Conservation (phyloP, 1,140 invertebrate species). For the Rhopalosiphum padi region DNA sequence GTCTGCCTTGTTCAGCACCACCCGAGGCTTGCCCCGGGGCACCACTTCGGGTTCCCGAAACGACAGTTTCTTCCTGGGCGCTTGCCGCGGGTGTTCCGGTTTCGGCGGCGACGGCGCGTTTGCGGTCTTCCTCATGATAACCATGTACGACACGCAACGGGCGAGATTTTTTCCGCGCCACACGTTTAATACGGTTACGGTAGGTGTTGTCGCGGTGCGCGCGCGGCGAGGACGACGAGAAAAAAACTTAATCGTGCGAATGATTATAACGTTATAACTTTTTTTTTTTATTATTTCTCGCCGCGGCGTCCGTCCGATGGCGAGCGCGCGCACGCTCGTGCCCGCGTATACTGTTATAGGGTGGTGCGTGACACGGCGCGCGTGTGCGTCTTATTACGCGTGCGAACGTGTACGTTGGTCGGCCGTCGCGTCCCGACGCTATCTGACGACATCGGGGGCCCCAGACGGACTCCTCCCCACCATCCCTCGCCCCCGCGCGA, state of each 20-base stretch:
- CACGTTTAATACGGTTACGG: neutral
- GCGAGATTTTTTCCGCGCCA: neutral
- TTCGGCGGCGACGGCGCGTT: constrained; percentile 58
- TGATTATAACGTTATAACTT: neutral
- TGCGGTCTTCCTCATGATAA: constrained; percentile 2
- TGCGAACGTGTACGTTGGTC: constrained; percentile 31
- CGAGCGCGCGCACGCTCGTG: neutral
- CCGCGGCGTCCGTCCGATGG: too few species aligned
- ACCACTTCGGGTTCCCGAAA: constrained; percentile 85
- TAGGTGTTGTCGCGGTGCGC: neutral
- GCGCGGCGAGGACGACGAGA: neutral
- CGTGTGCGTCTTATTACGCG: neutral
- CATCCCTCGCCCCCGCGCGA: neutral
- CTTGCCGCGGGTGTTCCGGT: constrained; percentile 64
- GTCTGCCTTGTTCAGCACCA: constrained; percentile 61
- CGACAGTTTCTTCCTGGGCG: constrained; percentile 82
- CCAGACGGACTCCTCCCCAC: constrained; percentile 1
- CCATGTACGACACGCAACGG: neutral
- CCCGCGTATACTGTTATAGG: neutral
- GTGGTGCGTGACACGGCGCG: neutral
- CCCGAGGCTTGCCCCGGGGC: constrained; percentile 64
- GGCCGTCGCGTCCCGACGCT: constrained; percentile 27
- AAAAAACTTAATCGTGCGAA: neutral
- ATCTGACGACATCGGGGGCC: neutral
- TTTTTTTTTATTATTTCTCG: neutral